Base-by-base conservation (phyloP, 2,113 vertebrate genomes). In the Rhinolophus sinicus region DNA sequence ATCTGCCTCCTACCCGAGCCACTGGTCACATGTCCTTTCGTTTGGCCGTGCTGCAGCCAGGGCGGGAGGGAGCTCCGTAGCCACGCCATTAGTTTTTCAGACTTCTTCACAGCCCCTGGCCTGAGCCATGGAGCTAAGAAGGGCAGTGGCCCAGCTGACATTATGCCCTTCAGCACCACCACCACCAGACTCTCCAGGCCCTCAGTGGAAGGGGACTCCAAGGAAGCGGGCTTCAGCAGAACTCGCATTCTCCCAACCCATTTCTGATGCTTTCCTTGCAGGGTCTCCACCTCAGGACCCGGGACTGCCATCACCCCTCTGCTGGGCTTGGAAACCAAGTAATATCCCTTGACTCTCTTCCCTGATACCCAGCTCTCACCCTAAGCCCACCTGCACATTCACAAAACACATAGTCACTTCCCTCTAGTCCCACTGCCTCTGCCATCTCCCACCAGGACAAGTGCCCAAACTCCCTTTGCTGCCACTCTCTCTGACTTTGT, bases 121-220 rank as follows among this genome's bases (percentile, higher is more conserved):
- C 35, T 0, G 24, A n/a, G 44, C 80, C 78, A 35, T 40, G 1
- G 10, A n/a, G 47, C 35, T 19, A 26, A 67, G 70, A 16, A 18
- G 8, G 44, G 33, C 70, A 33, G 15, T 4, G 54, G 4, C 16
- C 24, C 40, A 0, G 19, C 19, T 2, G 58, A 9, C 65, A 24
- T 22, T 7, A 18, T 5, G 4, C 22, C 21, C 35, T 26, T 44
- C 28, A 5, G 16, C 28, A 1, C 18, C 6, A 11, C 26, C 0
- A 2, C 38, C 77, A 11, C 44, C 64, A 22, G 33, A 11, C 3
- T 11, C 56, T 54, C n/a, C 5, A 38, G 88, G 62, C 13, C 6
- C 22, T 13, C 22, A 1, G 6, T 0, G 33, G 50, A 81, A 54
- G 26, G 11, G 54, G 56, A 2, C 15, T 15, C 12, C 3, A 19